Evolutionary conservation across 2,797 vertebrate genomes (phyloP), one percentile per base, ranked within the genome.

Genomic region (Leptatherina wallacei): DNA sequence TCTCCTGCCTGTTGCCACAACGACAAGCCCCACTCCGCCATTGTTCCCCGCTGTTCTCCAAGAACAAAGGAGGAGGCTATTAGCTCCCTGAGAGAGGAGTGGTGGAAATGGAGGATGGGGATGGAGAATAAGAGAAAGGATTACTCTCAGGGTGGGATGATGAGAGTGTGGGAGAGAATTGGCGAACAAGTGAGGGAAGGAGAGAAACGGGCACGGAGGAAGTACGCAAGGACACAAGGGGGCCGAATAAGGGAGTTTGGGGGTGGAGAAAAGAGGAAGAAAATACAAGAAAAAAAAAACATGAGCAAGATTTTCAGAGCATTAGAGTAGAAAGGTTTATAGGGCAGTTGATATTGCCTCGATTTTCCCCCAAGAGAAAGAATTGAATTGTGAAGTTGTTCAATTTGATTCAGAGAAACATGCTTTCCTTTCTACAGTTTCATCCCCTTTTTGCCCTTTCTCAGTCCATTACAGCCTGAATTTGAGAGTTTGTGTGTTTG

Each of bases 21-120:
- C 91, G 90, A 93, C 91, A 82, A 92, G 86, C 89, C 88, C 83
- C 90, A 87, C 89, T 90, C 85, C 74, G 69, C 90, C 88, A 91
- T 92, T 93, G 92, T 93, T 94, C 90, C 90, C 90, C 18, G 89
- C 90, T 92, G 92, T 92, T 93, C 90, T 85, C 91, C 85, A 91
- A 93, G 93, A 93, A 93, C 92, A 94, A 94, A 95, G 88, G 91
- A 94, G 86, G 86, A 91, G 89, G 91, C 92, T 94, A 94, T 94
- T 93, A 92, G 89, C 89, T 91, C 88, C 81, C 88, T 70, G 80
- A 87, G 89, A 91, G 86, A 86, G 82, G 85, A 88, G 90, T 86
- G 83, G 80, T 85, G 81, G 91, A 92, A 91, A 89, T 88, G 77
- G 90, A 88, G 88, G 85, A 88, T 82, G 79, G 70, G 80, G 77